phyloP scores from a whole-genome alignment of 2,113 vertebrate species.

The Prochilodus magdalenae region DNA sequence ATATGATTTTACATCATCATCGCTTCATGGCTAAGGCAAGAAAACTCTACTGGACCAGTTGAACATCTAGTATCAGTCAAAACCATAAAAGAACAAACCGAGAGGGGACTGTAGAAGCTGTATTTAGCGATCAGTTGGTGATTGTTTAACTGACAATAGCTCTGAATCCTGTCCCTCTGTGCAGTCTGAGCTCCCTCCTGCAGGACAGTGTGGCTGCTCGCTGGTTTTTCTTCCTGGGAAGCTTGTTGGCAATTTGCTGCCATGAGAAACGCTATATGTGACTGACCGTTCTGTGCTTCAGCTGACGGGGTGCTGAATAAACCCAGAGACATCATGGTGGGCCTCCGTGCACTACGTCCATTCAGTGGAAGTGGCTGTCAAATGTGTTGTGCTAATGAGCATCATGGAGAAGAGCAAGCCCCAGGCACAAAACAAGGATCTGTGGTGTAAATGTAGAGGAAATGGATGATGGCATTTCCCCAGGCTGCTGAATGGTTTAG shows the following conservation, averaged over 20 bases:
- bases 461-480: conserved; percentile 27
- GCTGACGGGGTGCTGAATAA: neutral
- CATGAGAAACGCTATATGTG: neutral
- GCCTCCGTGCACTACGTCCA: conserved; percentile 1
- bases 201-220: neutral
- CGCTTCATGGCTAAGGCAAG: too few species aligned
- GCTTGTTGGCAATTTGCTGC: neutral
- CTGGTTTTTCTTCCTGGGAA: neutral
- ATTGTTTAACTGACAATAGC: neutral
- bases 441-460: conserved; percentile 49
- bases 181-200: neutral
- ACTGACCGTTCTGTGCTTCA: neutral
- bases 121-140: too few species aligned
- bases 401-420: conserved; percentile 19
- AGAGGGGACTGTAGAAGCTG: neutral
- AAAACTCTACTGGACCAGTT: too few species aligned
- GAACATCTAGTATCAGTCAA: too few species aligned
- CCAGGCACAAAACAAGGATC: neutral
- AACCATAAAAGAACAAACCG: neutral
- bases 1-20: too few species aligned
- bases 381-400: conserved; percentile 33
- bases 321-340: conserved; percentile 21
- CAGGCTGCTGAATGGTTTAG: too few species aligned
- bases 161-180: neutral
- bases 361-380: conserved; percentile 42